Evolutionary conservation across 2,797 vertebrate genomes (phyloP).

Genomic region (Acanthopagrus latus): DNA sequence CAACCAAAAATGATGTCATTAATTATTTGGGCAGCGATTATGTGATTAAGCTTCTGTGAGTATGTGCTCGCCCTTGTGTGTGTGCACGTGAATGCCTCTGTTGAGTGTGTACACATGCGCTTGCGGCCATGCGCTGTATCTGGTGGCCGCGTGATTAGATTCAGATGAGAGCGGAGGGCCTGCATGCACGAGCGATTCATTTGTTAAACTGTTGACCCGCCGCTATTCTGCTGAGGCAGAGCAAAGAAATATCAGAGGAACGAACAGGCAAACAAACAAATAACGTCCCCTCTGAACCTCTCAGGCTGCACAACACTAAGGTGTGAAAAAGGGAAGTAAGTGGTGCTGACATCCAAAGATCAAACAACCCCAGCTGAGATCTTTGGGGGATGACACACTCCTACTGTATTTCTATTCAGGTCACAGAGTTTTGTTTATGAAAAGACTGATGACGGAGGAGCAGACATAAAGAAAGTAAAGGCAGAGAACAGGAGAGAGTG

Average conservation of each 20-base stretch:
- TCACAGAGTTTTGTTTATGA: slow-evolving; percentile 38
- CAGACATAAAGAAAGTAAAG: background rate
- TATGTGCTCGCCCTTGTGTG: slow-evolving; percentile 15
- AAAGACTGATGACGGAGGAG: slow-evolving; percentile 1
- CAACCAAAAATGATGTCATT: slow-evolving; percentile 74
- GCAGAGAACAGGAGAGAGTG: background rate
- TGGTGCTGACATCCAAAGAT: slow-evolving; percentile 1
- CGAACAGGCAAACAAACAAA: background rate
- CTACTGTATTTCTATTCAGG: slow-evolving; percentile 35
- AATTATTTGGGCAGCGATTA: slow-evolving; percentile 80
- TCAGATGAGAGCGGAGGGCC: slow-evolving; percentile 46
- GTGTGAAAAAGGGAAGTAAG: slow-evolving; percentile 17
- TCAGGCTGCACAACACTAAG: background rate
- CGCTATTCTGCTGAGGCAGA: slow-evolving; percentile 16
- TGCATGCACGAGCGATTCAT: slow-evolving; percentile 45
- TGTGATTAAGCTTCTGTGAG: slow-evolving; percentile 62
- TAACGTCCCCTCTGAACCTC: background rate
- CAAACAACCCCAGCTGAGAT: slow-evolving; percentile 14
- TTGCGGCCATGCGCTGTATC: slow-evolving; percentile 37
- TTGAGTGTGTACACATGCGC: slow-evolving; percentile 11
- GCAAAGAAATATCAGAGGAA: slow-evolving; percentile 16
- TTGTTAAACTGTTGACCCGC: slow-evolving; percentile 44
- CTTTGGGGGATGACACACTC: background rate
- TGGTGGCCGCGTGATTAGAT: slow-evolving; percentile 62
- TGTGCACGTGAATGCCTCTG: slow-evolving; percentile 13